Conservation (phyloP, 2,113 vertebrate genomes). For the Xiphias gladius region DNA sequence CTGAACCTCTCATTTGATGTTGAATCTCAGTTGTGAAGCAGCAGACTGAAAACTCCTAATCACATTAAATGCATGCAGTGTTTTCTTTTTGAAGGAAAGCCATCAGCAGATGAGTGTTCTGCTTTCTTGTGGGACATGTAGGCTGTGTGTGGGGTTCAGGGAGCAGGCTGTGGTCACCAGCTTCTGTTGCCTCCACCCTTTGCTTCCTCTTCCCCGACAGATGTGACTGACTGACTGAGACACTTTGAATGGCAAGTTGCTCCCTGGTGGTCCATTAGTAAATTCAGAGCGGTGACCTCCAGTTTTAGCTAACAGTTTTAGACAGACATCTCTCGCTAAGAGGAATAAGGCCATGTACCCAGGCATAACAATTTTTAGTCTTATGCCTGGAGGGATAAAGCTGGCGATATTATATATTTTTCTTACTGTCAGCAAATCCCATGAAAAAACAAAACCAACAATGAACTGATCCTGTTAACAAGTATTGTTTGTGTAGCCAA, state of each 20-base stretch:
- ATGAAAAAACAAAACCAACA: neutral
- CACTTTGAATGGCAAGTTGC: constrained; percentile 49
- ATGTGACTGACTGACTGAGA: constrained; percentile 75
- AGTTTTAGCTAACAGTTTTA: constrained; percentile 31
- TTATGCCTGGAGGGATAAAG: neutral
- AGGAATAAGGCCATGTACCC: neutral
- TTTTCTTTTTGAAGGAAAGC: constrained; percentile 73
- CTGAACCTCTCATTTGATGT: constrained; percentile 69
- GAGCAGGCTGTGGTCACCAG: constrained; percentile 74
- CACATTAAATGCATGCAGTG: constrained; percentile 74
- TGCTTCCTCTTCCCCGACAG: constrained; percentile 69
- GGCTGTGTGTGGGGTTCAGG: constrained; percentile 62
- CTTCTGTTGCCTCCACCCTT: constrained; percentile 78
- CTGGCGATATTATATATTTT: neutral
- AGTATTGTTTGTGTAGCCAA: neutral
- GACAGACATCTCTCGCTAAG: neutral
- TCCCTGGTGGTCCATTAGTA: constrained; percentile 71
- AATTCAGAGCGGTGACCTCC: constrained; percentile 57
- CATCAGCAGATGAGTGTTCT: constrained; percentile 80
- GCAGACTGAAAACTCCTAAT: constrained; percentile 76
- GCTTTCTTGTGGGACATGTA: constrained; percentile 76
- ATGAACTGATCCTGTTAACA: neutral
- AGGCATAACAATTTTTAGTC: neutral
- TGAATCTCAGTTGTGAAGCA: constrained; percentile 71
- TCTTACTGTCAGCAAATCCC: neutral